Evolutionary conservation across 2,888 invertebrate genomes (phyloP).

Genomic region (Drosophila barbarae): DNA sequence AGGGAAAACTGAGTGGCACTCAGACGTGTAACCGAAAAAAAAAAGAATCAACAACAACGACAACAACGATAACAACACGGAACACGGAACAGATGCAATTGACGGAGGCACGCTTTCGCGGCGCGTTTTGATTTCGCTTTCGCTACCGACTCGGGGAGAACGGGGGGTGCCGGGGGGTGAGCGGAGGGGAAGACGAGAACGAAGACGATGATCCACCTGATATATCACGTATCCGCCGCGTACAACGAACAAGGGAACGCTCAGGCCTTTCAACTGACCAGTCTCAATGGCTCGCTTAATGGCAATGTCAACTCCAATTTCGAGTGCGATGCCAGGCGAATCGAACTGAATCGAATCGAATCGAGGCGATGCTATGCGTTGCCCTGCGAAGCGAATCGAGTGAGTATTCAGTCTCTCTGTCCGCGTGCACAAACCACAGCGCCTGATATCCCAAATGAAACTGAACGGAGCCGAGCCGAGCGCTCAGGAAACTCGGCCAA

Average conservation of each 20-base stretch:
- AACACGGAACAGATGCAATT: constrained; percentile 20
- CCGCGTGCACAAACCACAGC: constrained; percentile 45
- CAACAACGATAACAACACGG: constrained; percentile 1
- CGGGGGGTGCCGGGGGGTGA: background rate
- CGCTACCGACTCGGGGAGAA: background rate
- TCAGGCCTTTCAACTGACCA: constrained; percentile 16
- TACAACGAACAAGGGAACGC: background rate
- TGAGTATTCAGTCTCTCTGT: constrained; percentile 1
- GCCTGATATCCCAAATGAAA: constrained; percentile 56
- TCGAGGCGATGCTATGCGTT: background rate
- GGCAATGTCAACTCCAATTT: constrained; percentile 15
- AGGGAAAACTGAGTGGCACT: constrained; percentile 2
- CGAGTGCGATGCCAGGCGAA: constrained; percentile 6
- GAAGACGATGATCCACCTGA: constrained; percentile 6
- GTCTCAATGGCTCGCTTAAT: constrained; percentile 14
- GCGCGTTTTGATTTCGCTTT: constrained; percentile 13
- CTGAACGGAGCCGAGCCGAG: constrained; percentile 41
- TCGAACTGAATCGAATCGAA: constrained; percentile 2
- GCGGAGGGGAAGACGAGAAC: background rate
- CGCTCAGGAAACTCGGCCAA: constrained; percentile 56
- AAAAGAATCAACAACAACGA: constrained; percentile 13
- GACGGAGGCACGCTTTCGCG: constrained; percentile 26
- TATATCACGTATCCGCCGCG: constrained; percentile 9
- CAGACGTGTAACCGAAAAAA: constrained; percentile 26
- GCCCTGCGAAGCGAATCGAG: background rate